These are phyloP conservation scores for Australoheros facetus DNA, from an alignment of 2,797 vertebrate species.

Conservation along the genomic window DNA sequence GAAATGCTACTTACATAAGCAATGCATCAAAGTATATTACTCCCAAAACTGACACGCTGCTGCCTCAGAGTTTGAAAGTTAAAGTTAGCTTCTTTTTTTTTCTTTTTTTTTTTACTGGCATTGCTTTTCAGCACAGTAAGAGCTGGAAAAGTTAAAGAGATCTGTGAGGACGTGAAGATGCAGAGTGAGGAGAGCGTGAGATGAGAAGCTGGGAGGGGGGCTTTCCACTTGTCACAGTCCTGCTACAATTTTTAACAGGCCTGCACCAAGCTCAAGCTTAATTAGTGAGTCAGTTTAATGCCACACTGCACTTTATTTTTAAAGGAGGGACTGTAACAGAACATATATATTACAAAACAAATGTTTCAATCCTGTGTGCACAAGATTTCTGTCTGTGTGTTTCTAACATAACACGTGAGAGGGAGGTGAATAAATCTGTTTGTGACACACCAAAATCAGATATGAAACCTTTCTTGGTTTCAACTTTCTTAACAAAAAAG, in stretches of 20 bases:
- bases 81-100: too few species aligned
- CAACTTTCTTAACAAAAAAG: too few species aligned
- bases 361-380: neutral
- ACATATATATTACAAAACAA: neutral
- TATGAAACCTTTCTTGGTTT: neutral
- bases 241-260: constrained; percentile 15
- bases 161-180: neutral
- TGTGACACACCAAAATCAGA: too few species aligned
- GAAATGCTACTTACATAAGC: neutral
- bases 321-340: neutral
- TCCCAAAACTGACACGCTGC: neutral
- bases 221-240: constrained; percentile 2
- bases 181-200: neutral
- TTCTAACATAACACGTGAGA: neutral
- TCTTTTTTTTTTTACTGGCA: too few species aligned
- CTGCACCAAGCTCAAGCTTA: constrained; percentile 26
- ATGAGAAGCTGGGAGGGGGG: neutral
- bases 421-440: neutral
- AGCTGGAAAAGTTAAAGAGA: neutral
- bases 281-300: constrained; percentile 23
- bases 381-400: neutral
- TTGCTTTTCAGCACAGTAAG: too few species aligned
- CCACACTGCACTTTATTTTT: neutral
- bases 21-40: neutral
- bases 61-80: neutral